Evolutionary conservation across 2,888 invertebrate genomes (phyloP), one percentile per base, ranked within the genome.

Genomic region (Tetrapedia diversipes): DNA sequence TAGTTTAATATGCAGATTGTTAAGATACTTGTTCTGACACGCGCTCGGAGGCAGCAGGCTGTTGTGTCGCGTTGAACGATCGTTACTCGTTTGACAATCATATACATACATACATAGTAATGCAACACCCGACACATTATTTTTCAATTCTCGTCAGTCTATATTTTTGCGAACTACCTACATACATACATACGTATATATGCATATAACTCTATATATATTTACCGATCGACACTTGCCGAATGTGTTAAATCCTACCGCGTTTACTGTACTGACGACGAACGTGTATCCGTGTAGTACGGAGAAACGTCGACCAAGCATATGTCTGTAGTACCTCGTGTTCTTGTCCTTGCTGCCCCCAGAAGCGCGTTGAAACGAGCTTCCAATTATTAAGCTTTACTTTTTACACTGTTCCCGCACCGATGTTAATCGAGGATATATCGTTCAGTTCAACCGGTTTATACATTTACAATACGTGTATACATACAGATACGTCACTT

Each of bases 1-100:
- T 77, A 76, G 57, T 77, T 71, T 61, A 43, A 77, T 67, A 45
- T 39, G 34, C 34, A 27, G 66, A 51, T 67, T 32, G 67, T 76
- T 76, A 34, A 56, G 61, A 61, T 57, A 61, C 53, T 47, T 66
- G 61, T 67, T 74, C 67, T 16, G 32, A 67, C 7, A 45, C n/a
- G 56, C 56, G 61, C 61, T 53, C 67, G 51, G 56, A 29, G 76
- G 61, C 56, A 53, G 76, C 67, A 29, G 43, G 60, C 10, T 22
- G 37, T 14, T 14, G 37, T 22, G 37, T 14, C n/a, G 37, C 47
- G 72, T 45, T 34, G 43, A 56, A 51, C 49, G 49, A 56, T 59
- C 54, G 54, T 71, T 71, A 37, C 34, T 64, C 64, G 57, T 57
- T 60, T 34, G 70, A 69, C 73, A 72, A 73, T 66, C 63, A 14